phyloP scores from a whole-genome alignment of 2,797 vertebrate species.

The Pantherophis vulpinus region DNA sequence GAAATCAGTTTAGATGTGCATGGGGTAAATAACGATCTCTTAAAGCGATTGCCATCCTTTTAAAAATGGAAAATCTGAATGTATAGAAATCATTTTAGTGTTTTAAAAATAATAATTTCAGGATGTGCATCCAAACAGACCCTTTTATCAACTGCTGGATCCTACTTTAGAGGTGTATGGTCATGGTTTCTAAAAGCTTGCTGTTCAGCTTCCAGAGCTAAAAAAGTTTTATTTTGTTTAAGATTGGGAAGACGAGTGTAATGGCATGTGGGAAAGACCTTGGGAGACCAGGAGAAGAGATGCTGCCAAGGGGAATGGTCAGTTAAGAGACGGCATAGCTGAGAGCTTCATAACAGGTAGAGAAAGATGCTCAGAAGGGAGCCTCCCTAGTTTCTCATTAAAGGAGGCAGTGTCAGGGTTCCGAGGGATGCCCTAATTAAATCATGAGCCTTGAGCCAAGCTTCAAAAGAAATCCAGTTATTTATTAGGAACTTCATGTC shows the following conservation, averaged over 20 bases:
- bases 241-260: not conserved
- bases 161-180: not conserved
- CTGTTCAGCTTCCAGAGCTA: not conserved
- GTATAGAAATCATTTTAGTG: not conserved
- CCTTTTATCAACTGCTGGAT: not conserved
- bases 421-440: no score
- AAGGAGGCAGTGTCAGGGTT: no score
- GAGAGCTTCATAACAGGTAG: no score
- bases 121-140: not conserved
- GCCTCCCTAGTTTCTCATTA: no score
- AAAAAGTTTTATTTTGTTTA: not conserved
- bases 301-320: not conserved
- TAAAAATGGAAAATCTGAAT: not conserved
- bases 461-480: no score
- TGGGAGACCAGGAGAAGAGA: not conserved
- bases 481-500: no score
- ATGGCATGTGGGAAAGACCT: not conserved
- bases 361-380: no score
- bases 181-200: not conserved
- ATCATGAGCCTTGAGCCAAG: no score
- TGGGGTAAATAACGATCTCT: not conserved
- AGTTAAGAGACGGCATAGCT: not conserved
- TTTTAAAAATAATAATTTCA: not conserved
- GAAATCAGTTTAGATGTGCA: not conserved
- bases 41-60: not conserved